These are phyloP conservation scores for Philereme transversata DNA, from an alignment of 2,888 invertebrate species.

Conservation along the genomic window DNA sequence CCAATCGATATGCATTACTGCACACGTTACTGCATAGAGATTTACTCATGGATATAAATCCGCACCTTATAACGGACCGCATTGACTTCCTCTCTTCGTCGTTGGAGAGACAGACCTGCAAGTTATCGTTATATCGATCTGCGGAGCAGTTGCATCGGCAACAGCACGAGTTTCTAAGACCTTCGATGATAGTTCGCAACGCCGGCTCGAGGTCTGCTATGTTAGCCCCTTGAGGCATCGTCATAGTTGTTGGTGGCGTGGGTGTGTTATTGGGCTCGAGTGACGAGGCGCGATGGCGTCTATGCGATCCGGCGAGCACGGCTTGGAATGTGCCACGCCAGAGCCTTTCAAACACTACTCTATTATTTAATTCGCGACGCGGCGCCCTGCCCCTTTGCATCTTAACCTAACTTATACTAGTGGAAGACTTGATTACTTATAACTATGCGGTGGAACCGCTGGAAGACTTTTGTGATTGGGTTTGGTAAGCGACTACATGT, in stretches of 20 bases:
- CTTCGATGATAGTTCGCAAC: slow-evolving; percentile 68
- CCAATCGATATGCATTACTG: slow-evolving; percentile 60
- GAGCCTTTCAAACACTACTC: slow-evolving; percentile 88
- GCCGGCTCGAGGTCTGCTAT: slow-evolving; percentile 77
- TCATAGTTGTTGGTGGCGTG: slow-evolving; percentile 46
- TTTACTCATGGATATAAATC: slow-evolving; percentile 1
- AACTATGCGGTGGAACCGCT: slow-evolving; percentile 63
- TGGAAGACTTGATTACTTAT: slow-evolving; percentile 83
- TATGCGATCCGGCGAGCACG: slow-evolving; percentile 68
- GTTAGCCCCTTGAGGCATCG: slow-evolving; percentile 47
- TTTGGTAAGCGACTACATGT: slow-evolving; percentile 62
- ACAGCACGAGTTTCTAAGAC: slow-evolving; percentile 70
- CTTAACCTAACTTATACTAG: slow-evolving; percentile 71
- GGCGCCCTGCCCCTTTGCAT: slow-evolving; percentile 78
- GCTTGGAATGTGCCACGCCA: slow-evolving; percentile 88
- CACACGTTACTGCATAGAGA: background rate
- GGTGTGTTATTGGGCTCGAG: slow-evolving; percentile 60
- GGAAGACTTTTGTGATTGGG: slow-evolving; percentile 67
- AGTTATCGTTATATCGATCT: slow-evolving; percentile 73
- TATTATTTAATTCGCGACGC: slow-evolving; percentile 81
- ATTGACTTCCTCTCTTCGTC: slow-evolving; percentile 83
- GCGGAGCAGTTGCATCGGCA: slow-evolving; percentile 75
- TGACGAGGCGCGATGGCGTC: slow-evolving; percentile 70
- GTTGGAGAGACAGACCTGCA: slow-evolving; percentile 82
- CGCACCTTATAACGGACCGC: slow-evolving; percentile 87